Evolutionary conservation across 2,888 invertebrate species (phyloP).

Genomic region (Drosophila merina): DNA sequence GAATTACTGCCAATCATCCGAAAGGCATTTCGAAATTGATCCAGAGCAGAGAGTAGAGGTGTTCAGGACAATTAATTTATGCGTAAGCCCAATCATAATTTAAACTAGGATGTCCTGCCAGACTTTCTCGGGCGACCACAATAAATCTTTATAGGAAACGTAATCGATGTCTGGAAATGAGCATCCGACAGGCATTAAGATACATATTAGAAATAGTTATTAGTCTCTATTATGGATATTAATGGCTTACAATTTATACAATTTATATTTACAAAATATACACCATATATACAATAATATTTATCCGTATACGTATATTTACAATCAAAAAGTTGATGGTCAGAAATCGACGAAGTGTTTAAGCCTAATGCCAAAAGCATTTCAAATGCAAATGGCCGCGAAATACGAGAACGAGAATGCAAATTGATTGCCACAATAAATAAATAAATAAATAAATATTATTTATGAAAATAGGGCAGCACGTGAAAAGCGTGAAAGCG

Average conservation of each 20-base stretch:
- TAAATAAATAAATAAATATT: slow-evolving; percentile 53
- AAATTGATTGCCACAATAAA: slow-evolving; percentile 54
- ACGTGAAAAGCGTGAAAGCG: slow-evolving; percentile 28
- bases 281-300: slow-evolving; percentile 23
- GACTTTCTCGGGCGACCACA: slow-evolving; percentile 38
- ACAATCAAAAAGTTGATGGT: slow-evolving; percentile 31
- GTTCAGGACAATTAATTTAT: slow-evolving; percentile 35
- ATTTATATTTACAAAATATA: slow-evolving; percentile 14
- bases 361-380: slow-evolving; percentile 71
- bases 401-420: background rate
- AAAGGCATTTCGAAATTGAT: slow-evolving; percentile 18
- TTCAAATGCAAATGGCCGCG: slow-evolving; percentile 60
- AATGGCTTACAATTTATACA: slow-evolving; percentile 47
- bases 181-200: slow-evolving; percentile 39
- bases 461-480: slow-evolving; percentile 48
- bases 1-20: slow-evolving; percentile 23
- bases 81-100: slow-evolving; percentile 40
- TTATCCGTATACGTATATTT: slow-evolving; percentile 37
- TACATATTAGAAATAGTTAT: slow-evolving; percentile 52
- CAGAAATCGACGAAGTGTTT: slow-evolving; percentile 54
- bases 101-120: no score
- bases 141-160: slow-evolving; percentile 13
- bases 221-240: slow-evolving; percentile 60
- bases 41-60: slow-evolving; percentile 15
- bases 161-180: slow-evolving; percentile 44